Percentiles rank a stretch among this genome's conserved stretches.
phyloP scores from a whole-genome alignment of 2,888 invertebrate species.

The Melikaiella ostensackeni region DNA sequence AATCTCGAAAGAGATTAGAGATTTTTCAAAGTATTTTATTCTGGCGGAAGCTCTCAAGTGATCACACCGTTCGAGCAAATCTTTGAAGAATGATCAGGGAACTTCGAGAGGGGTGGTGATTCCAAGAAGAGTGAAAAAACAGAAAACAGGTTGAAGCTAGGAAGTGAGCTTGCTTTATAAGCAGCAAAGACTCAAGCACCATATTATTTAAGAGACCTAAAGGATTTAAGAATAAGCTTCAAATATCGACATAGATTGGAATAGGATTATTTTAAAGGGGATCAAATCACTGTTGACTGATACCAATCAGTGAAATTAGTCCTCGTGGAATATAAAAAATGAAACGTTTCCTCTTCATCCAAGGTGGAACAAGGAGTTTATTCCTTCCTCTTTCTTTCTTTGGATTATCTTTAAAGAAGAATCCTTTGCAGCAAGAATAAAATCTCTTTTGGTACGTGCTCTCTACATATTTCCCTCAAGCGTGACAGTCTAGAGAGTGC shows the following conservation, averaged over 20 bases:
- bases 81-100: constrained; percentile 68
- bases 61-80: constrained; percentile 65
- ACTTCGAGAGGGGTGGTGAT: constrained; percentile 31
- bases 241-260: neutral
- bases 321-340: too few relatives aligned
- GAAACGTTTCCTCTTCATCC: too few relatives aligned
- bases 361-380: neutral
- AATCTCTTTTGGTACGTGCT: constrained; percentile 64
- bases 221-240: neutral
- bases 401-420: constrained; percentile 1
- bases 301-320: too few relatives aligned
- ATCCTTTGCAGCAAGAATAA: constrained; percentile 50
- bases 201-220: constrained; percentile 56
- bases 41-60: constrained; percentile 57
- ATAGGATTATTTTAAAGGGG: too few relatives aligned
- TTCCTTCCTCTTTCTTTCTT: neutral
- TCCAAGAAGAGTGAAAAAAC: neutral
- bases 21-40: neutral
- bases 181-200: constrained; percentile 60
- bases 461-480: too few relatives aligned
- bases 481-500: too few relatives aligned
- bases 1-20: neutral
- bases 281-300: too few relatives aligned
- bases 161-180: constrained; percentile 55
- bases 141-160: constrained; percentile 53